Conservation (phyloP, 2,888 invertebrate genomes). For the Leptinotarsa haldemani region DNA sequence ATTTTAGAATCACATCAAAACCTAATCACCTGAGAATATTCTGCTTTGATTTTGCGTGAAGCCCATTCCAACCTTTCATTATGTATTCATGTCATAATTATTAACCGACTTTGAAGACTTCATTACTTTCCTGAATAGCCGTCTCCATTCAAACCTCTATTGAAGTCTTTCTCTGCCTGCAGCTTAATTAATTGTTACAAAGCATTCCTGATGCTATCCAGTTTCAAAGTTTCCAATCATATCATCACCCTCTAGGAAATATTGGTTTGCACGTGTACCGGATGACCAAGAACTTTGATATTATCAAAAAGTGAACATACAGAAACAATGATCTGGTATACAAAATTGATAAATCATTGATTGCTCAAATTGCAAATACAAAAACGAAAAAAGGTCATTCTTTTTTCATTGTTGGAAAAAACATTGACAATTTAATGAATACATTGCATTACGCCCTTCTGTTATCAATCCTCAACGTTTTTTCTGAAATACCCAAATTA, state of each 20-base stretch:
- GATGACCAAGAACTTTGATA: background rate
- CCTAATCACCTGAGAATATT: background rate
- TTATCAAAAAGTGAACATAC: too few species aligned
- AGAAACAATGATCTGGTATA: too few species aligned
- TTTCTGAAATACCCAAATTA: too few species aligned
- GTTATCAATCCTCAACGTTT: too few species aligned
- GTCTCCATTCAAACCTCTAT: slow-evolving; percentile 41
- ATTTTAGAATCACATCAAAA: background rate
- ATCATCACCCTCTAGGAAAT: slow-evolving; percentile 22
- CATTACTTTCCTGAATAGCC: slow-evolving; percentile 48
- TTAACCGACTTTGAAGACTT: slow-evolving; percentile 53
- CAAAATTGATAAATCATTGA: too few species aligned
- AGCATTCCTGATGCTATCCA: slow-evolving; percentile 50
- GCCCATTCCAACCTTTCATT: slow-evolving; percentile 48
- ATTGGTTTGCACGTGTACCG: slow-evolving; percentile 11
- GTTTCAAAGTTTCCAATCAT: slow-evolving; percentile 49
- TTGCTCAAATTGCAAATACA: too few species aligned
- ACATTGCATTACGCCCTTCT: too few species aligned
- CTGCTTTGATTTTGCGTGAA: background rate
- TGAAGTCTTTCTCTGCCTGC: slow-evolving; percentile 44
- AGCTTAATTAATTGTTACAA: slow-evolving; percentile 54
- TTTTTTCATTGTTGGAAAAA: too few species aligned
- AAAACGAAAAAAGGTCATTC: too few species aligned
- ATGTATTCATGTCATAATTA: slow-evolving; percentile 49
- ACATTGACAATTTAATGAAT: too few species aligned